Percentiles rank a stretch among this genome's conserved stretches.
phyloP scores from a whole-genome alignment of 1,140 invertebrate species.

The Drosophila orosa region DNA sequence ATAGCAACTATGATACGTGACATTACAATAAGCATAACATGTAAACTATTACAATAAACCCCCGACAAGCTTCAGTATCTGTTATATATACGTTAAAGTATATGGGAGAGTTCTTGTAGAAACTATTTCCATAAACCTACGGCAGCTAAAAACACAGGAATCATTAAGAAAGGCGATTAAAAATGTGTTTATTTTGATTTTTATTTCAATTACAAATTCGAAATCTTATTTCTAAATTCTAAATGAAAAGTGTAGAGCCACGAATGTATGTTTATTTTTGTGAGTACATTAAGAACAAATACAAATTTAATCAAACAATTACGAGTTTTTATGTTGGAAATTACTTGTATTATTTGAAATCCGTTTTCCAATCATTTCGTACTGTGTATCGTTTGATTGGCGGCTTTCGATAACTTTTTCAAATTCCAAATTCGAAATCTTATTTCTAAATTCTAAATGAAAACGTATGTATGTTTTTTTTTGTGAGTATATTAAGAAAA shows the following conservation, averaged over 20 bases:
- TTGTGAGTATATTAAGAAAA: not conserved
- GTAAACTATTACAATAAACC: conserved; percentile 74
- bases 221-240: not conserved
- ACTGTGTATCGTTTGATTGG: not conserved
- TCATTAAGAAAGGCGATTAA: conserved; percentile 1
- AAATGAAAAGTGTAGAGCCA: not conserved
- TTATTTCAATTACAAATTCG: too few species aligned
- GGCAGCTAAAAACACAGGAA: not conserved
- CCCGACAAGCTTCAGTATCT: conserved; percentile 6
- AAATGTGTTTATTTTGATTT: not conserved
- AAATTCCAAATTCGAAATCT: not conserved
- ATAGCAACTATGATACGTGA: conserved; percentile 65
- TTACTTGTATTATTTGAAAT: not conserved
- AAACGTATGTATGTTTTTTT: not conserved
- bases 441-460: not conserved
- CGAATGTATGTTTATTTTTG: not conserved
- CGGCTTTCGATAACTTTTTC: not conserved
- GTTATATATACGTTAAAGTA: conserved; percentile 31
- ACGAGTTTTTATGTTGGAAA: not conserved
- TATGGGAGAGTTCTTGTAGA: not conserved
- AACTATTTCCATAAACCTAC: not conserved
- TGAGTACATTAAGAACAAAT: not conserved
- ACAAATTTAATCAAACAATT: not conserved
- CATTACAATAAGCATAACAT: conserved; percentile 71
- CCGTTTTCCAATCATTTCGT: not conserved